phyloP scores from a whole-genome alignment of 2,113 vertebrate genomes.

The Cyprinus carpio region DNA sequence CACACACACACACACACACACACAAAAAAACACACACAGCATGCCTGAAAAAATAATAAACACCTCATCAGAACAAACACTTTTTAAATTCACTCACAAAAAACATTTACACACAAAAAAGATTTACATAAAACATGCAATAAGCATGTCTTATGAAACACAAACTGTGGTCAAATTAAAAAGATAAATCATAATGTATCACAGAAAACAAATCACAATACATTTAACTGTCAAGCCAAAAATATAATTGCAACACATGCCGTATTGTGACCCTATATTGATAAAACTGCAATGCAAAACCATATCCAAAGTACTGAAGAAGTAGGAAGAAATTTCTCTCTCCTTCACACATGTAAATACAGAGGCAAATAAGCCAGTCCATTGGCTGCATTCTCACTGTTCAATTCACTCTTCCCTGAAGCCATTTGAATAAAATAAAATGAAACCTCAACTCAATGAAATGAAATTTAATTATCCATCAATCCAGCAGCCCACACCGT shows the following conservation, averaged over 20 bases:
- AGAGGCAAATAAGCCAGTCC: constrained; percentile 58
- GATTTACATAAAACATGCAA: background rate
- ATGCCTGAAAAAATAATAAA: background rate
- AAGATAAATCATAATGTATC: background rate
- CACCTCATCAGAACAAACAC: background rate
- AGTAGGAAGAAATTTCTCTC: background rate
- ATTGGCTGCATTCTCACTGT: constrained; percentile 47
- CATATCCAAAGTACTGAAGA: constrained; percentile 45
- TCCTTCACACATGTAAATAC: constrained; percentile 39
- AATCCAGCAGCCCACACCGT: background rate
- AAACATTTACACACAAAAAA: no score
- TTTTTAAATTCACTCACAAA: background rate
- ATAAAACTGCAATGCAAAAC: background rate
- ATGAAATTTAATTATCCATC: constrained; percentile 48
- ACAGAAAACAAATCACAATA: background rate
- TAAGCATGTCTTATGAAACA: background rate
- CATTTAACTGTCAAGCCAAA: constrained; percentile 45
- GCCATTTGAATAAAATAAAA: constrained; percentile 41
- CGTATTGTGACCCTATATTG: background rate
- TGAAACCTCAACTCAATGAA: constrained; percentile 56
- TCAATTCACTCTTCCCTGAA: constrained; percentile 52
- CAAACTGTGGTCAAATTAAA: no score
- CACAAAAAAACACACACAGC: no score
- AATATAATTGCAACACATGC: background rate
- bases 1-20: no score